Conservation (phyloP, 2,113 vertebrate genomes). For the Budorcas taxicolor region DNA sequence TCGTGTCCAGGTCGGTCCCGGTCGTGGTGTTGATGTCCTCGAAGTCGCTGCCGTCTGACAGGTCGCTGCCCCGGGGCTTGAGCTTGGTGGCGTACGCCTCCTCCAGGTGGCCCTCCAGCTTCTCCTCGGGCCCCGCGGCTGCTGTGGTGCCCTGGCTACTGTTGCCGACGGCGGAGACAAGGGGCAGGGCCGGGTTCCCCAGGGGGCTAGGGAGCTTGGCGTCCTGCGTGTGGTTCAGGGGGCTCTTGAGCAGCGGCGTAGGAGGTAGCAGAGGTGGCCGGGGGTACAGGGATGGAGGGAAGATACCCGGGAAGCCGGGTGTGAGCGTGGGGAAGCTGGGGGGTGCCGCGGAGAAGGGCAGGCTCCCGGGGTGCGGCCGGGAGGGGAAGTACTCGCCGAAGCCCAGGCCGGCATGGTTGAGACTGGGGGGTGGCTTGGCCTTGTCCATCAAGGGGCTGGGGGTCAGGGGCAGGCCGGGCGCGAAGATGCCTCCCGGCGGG, state of each 20-base stretch:
- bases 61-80: slow-evolving; percentile 90
- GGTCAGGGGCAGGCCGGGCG: slow-evolving; percentile 91
- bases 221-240: slow-evolving; percentile 87
- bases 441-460: slow-evolving; percentile 94
- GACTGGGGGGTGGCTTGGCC: slow-evolving; percentile 87
- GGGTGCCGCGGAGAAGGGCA: slow-evolving; percentile 88
- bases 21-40: slow-evolving; percentile 98
- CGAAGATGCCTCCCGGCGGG: slow-evolving; percentile 88
- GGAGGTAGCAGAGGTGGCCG: slow-evolving; percentile 94
- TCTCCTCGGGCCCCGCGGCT: slow-evolving; percentile 77
- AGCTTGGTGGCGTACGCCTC: slow-evolving; percentile 87
- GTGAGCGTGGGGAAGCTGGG: slow-evolving; percentile 84
- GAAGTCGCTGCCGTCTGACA: slow-evolving; percentile 97
- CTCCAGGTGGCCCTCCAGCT: slow-evolving; percentile 84
- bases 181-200: slow-evolving; percentile 85
- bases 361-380: slow-evolving; percentile 87
- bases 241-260: slow-evolving; percentile 92
- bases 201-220: slow-evolving; percentile 91
- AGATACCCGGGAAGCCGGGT: slow-evolving; percentile 92
- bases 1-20: slow-evolving; percentile 96
- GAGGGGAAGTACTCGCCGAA: slow-evolving; percentile 95
- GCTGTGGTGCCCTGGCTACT: slow-evolving; percentile 62
- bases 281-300: slow-evolving; percentile 93
- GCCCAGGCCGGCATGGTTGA: slow-evolving; percentile 90
- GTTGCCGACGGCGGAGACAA: slow-evolving; percentile 86